Evolutionary conservation across 2,888 invertebrate species (phyloP).

Genomic region (Gastracanthus pulcherrimus): DNA sequence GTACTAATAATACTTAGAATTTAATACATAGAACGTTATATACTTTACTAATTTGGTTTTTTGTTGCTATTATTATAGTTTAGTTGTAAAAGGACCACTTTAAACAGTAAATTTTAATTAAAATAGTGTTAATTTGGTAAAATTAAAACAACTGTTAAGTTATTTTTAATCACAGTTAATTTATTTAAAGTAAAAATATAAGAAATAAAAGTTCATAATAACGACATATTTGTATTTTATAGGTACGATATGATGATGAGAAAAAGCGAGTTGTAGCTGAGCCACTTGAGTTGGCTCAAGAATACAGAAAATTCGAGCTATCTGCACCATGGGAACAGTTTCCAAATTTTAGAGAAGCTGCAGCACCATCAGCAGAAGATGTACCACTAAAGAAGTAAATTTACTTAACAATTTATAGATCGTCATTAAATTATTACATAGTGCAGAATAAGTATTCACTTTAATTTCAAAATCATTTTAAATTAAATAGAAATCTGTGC

Average conservation of each 20-base stretch:
- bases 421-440: not conserved
- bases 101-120: too few species aligned
- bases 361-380: conserved; percentile 81
- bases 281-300: conserved; percentile 97
- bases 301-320: conserved; percentile 98
- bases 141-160: not conserved
- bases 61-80: too few species aligned
- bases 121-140: too few species aligned
- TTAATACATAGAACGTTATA: too few species aligned
- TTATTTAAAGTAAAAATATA: not conserved
- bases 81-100: too few species aligned
- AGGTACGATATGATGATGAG: conserved; percentile 98
- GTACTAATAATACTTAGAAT: too few species aligned
- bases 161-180: not conserved
- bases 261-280: conserved; percentile 97
- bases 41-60: too few species aligned
- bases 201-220: not conserved
- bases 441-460: not conserved
- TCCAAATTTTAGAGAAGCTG: conserved; percentile 89
- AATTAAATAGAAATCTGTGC: not conserved
- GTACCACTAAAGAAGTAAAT: conserved; percentile 70
- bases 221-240: conserved; percentile 59
- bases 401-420: not conserved
- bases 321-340: conserved; percentile 99
- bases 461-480: not conserved